Base-by-base conservation (phyloP, 2,113 vertebrate genomes). In the Sphaerodactylus townsendi region DNA sequence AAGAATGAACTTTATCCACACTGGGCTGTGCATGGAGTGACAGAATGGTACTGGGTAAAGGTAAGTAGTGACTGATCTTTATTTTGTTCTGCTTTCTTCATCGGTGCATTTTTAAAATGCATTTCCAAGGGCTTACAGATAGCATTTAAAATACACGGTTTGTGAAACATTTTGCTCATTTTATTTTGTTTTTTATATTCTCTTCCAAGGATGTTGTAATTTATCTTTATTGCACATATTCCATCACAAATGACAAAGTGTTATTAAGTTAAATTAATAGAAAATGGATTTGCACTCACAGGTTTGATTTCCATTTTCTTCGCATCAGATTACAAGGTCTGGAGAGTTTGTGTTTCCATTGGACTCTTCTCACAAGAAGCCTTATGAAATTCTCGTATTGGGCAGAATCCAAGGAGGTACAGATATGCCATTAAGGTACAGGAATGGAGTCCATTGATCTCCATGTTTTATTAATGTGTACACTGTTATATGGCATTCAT, bases 11-110 rank as follows among this genome's bases (percentile, higher is more conserved):
- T 99, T 72, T 99, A 97, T 91, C 98, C 98, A 11, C 93, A 95
- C 73, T 99, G 99, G 99, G 97, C 96, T 0, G 92, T 99, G 59
- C 93, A 97, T 79, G 90, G 95, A 0, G 83, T 98, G 59, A 97
- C 97, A 0, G 96, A 98, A 86, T 99, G 98, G 98, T 97, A 98
- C 83, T 99, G 98, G 99, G 97, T 99, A 33, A 99, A 99, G 97
- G 98, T 99, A 95, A 91, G 90, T 95, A 91, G 90, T 95, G 37
- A n/a, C n/a, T 74, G 23, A 64, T 19, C 23, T 9, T 71, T 48
- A n/a, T 64, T 25, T 0, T 78, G 84, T 33, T 10, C 62, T 81
- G 11, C 2, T 70, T 46, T 33, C 78, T 53, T 74, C 19, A 62
- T 62, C 59, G 28, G 48, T 0, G 23, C 56, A 1, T 65, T 81